Conservation (phyloP, 2,113 vertebrate genomes). For the Eonycteris spelaea region DNA sequence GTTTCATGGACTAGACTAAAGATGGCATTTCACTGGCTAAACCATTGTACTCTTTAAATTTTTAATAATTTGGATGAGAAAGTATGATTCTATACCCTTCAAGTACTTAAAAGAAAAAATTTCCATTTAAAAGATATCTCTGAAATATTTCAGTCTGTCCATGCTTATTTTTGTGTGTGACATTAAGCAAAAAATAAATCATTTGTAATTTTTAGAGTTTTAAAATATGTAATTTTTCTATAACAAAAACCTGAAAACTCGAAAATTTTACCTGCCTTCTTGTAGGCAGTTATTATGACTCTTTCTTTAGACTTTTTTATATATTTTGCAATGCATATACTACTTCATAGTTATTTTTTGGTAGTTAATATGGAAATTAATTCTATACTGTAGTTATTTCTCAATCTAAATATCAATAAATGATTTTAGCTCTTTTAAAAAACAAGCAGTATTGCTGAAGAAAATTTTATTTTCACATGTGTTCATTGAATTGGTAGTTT, state of each 20-base stretch:
- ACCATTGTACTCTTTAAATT: not conserved
- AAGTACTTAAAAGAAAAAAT: not conserved
- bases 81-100: not conserved
- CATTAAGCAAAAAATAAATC: not conserved
- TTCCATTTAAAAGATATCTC: not conserved
- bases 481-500: not conserved
- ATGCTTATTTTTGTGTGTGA: not conserved
- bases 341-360: not conserved
- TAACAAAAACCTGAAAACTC: not conserved
- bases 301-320: not conserved
- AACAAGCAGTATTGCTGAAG: not conserved
- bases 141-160: not conserved
- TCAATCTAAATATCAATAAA: not conserved
- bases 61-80: not conserved
- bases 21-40: not conserved
- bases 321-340: not conserved
- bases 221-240: not conserved
- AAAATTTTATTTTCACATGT: not conserved
- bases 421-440: not conserved
- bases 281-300: not conserved
- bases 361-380: not conserved
- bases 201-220: not conserved
- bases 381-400: not conserved
- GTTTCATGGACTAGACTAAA: not conserved
- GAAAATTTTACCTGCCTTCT: not conserved